Conservation (phyloP, 2,797 vertebrate genomes). For the Basileuterus tristriatus region DNA sequence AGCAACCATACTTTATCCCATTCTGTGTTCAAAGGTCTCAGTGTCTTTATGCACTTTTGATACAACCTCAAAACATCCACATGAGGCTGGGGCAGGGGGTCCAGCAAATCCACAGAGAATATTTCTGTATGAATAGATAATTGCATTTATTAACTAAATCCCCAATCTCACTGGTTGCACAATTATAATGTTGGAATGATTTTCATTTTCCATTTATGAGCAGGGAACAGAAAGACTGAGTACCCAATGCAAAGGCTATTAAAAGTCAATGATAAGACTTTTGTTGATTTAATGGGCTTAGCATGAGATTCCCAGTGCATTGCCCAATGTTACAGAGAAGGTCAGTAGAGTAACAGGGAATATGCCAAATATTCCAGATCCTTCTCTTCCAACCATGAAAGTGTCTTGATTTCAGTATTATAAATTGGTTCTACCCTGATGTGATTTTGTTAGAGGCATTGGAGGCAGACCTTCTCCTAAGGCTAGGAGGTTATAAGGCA, state of each 20-base stretch:
- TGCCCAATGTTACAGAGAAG: neutral
- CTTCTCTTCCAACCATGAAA: neutral
- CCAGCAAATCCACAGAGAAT: neutral
- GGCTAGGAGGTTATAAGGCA: neutral
- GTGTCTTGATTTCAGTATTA: neutral
- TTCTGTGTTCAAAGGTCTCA: neutral
- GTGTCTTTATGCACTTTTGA: neutral
- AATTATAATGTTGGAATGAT: neutral
- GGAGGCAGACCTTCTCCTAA: neutral
- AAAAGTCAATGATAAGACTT: neutral
- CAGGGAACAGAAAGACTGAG: neutral
- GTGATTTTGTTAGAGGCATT: neutral
- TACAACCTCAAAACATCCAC: neutral
- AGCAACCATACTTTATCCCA: neutral
- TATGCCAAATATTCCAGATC: neutral
- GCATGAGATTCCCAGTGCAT: neutral
- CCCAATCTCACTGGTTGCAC: neutral
- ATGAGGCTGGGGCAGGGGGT: neutral
- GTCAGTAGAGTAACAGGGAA: neutral
- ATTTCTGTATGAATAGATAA: neutral
- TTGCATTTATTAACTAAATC: neutral
- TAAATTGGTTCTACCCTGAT: neutral
- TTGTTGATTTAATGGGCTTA: slow-evolving; percentile 2
- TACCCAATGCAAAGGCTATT: neutral
- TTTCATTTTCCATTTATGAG: neutral